These are phyloP conservation scores for Pseudanteris insignis DNA, from an alignment of 2,888 invertebrate species.

Conservation along the genomic window DNA sequence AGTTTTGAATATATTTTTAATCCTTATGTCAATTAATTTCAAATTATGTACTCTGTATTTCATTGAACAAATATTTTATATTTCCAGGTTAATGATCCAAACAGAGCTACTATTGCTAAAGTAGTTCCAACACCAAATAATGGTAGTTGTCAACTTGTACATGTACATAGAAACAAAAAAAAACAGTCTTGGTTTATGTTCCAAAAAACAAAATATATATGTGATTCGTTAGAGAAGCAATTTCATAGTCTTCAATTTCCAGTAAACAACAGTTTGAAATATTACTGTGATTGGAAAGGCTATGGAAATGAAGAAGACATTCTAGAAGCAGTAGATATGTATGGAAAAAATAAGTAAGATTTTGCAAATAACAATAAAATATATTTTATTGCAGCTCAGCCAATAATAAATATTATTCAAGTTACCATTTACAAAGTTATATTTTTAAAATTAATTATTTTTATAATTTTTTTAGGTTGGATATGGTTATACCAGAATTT, in stretches of 20 bases:
- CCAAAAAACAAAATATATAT: constrained; percentile 97
- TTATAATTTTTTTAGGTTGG: constrained; percentile 70
- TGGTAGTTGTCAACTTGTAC: constrained; percentile 94
- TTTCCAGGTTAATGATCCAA: constrained; percentile 76
- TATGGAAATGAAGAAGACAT: constrained; percentile 85
- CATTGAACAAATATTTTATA: constrained; percentile 50
- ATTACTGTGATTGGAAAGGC: constrained; percentile 87
- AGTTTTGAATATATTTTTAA: no score
- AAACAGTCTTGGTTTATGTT: constrained; percentile 88
- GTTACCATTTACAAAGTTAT: no score
- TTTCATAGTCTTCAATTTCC: constrained; percentile 90
- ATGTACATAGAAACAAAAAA: constrained; percentile 73
- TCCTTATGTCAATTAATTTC: no score
- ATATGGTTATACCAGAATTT: constrained; percentile 93
- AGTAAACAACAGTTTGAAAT: constrained; percentile 73
- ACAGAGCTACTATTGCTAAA: constrained; percentile 84
- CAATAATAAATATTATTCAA: no score
- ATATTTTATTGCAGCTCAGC: no score
- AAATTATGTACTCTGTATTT: constrained; percentile 2
- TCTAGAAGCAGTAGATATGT: constrained; percentile 78
- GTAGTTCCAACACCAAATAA: constrained; percentile 97
- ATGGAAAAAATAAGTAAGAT: constrained; percentile 86
- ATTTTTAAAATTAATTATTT: not conserved
- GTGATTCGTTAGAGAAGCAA: constrained; percentile 81
- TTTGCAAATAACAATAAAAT: constrained; percentile 50